Evolutionary conservation across 2,888 invertebrate species (phyloP).

Genomic region (Dynastes grantii): DNA sequence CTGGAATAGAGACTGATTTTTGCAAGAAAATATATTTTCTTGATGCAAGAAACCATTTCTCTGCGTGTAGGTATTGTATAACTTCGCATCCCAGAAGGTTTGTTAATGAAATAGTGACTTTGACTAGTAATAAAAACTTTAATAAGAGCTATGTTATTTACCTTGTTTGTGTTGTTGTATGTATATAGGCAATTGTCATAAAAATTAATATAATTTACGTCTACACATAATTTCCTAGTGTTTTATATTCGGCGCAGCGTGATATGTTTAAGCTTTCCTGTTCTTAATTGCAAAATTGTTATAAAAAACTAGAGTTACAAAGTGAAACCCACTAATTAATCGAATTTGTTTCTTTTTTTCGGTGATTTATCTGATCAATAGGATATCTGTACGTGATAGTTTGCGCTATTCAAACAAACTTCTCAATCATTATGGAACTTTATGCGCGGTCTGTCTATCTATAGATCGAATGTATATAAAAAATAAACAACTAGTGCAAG

Average conservation of each 20-base stretch:
- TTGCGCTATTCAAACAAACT: slow-evolving; percentile 6
- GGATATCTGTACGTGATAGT: background rate
- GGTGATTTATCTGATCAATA: slow-evolving; percentile 6
- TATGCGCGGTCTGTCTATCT: slow-evolving; percentile 1
- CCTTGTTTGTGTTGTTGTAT: background rate
- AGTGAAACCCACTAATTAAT: background rate
- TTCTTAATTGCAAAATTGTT: background rate
- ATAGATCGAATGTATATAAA: slow-evolving; percentile 1
- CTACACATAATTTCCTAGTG: background rate
- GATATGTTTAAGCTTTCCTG: background rate
- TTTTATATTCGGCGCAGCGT: background rate
- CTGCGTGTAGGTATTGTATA: too few relatives aligned
- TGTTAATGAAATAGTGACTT: too few relatives aligned
- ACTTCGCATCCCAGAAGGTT: too few relatives aligned
- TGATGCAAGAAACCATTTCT: too few relatives aligned
- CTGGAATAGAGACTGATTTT: too few relatives aligned
- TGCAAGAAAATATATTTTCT: too few relatives aligned
- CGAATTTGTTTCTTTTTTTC: background rate
- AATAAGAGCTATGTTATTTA: background rate
- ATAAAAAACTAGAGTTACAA: background rate
- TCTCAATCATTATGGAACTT: slow-evolving; percentile 4
- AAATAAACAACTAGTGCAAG: slow-evolving; percentile 18
- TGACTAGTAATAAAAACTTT: too few relatives aligned
- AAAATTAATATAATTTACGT: background rate
- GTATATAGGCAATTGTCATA: background rate